A percentile compares a stretch with the other conserved stretches of the same genome.
Conservation (phyloP, 2,888 invertebrate genomes). For the Aphidius colemani region DNA sequence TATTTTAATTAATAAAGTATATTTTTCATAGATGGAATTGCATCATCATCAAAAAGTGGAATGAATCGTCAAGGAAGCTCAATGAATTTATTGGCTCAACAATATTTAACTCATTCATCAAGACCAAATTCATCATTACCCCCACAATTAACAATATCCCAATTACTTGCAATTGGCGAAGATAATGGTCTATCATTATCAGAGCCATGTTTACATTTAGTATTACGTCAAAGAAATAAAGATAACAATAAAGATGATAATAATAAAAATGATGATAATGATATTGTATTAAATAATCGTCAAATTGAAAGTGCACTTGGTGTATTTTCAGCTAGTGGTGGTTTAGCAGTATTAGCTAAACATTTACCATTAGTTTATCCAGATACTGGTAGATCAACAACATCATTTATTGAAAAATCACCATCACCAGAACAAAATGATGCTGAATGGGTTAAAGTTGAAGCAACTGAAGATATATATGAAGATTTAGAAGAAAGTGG, state of each 20-base stretch:
- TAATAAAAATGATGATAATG: constrained; percentile 44
- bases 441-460: constrained; percentile 68
- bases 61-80: constrained; percentile 43
- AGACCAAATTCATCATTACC: constrained; percentile 63
- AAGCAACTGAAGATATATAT: constrained; percentile 67
- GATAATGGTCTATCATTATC: constrained; percentile 62
- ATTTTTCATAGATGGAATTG: constrained; percentile 38
- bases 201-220: constrained; percentile 61
- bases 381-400: constrained; percentile 65
- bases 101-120: constrained; percentile 60
- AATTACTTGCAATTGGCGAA: constrained; percentile 65
- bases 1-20: neutral
- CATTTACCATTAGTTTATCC: constrained; percentile 88
- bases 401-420: constrained; percentile 64
- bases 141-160: constrained; percentile 65
- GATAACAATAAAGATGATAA: constrained; percentile 51
- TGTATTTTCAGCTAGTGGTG: constrained; percentile 86
- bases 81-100: constrained; percentile 54
- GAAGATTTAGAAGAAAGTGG: constrained; percentile 67
- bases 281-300: constrained; percentile 41
- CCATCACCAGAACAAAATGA: constrained; percentile 63
- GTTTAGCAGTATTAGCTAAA: constrained; percentile 85
- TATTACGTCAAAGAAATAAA: constrained; percentile 51
- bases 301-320: constrained; percentile 70
- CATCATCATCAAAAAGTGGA: constrained; percentile 36